Percentiles rank a stretch among this genome's conserved stretches.
Conservation (phyloP, 1,140 invertebrate genomes). For the Cotesia vestalis region DNA sequence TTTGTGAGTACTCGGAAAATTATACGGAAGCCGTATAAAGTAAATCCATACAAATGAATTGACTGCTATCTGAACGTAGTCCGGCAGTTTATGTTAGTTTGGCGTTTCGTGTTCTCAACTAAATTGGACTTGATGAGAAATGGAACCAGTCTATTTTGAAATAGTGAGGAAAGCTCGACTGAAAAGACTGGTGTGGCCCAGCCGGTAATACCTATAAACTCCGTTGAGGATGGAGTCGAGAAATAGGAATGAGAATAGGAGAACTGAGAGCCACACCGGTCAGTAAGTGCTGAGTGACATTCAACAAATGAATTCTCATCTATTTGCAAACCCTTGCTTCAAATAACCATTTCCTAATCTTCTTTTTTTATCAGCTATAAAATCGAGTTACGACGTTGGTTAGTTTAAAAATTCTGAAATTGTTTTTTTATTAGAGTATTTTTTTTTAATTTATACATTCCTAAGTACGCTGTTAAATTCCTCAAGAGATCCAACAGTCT, state of each 20-base stretch:
- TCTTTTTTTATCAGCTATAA: not conserved
- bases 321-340: not conserved
- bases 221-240: no score
- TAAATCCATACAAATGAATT: conserved; percentile 52
- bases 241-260: no score
- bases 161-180: conserved; percentile 18
- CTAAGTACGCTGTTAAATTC: conserved; percentile 15
- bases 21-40: conserved; percentile 30
- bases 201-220: no score
- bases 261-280: not conserved
- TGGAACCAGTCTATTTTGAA: conserved; percentile 43
- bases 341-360: no score
- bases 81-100: conserved; percentile 4
- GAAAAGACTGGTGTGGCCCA: no score
- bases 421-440: no score
- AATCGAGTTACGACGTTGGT: not conserved
- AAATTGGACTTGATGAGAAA: conserved; percentile 56
- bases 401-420: no score
- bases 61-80: conserved; percentile 29
- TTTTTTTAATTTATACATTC: not conserved
- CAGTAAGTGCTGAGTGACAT: conserved; percentile 5
- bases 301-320: conserved; percentile 7
- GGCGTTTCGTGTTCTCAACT: conserved; percentile 46
- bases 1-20: not conserved
- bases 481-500: not conserved